A percentile compares a stretch with the other conserved stretches of the same genome.
Conservation (phyloP, 2,888 invertebrate species). For the Drosophila paramelanica region DNA sequence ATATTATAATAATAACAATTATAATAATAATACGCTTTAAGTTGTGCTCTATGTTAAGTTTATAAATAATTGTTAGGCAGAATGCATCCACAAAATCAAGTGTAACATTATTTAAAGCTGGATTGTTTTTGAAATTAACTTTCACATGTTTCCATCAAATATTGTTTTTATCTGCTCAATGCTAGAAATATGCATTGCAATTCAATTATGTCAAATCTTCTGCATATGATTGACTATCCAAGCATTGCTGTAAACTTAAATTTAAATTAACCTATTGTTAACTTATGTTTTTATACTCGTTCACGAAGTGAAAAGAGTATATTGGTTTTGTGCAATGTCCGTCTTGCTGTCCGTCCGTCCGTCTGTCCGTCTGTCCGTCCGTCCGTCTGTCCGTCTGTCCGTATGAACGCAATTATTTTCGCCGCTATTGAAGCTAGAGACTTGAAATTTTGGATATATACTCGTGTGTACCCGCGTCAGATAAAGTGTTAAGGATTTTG, state of each 20-base stretch:
- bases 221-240: slow-evolving; percentile 13
- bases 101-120: slow-evolving; percentile 11
- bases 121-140: slow-evolving; percentile 11
- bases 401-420: too few relatives aligned
- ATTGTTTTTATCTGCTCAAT: neutral
- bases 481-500: too few relatives aligned
- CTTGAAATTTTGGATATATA: too few relatives aligned
- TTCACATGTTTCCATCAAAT: neutral
- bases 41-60: slow-evolving; percentile 66
- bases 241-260: slow-evolving; percentile 12
- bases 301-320: too few relatives aligned
- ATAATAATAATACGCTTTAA: slow-evolving; percentile 40
- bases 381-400: too few relatives aligned
- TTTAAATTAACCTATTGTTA: slow-evolving; percentile 39
- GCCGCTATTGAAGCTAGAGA: too few relatives aligned
- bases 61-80: slow-evolving; percentile 41
- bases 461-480: too few relatives aligned
- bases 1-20: neutral
- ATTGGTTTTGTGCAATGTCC: too few relatives aligned
- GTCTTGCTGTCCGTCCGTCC: too few relatives aligned
- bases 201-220: slow-evolving; percentile 19
- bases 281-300: slow-evolving; percentile 48
- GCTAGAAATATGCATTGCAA: neutral
- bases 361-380: too few relatives aligned
- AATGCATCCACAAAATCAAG: slow-evolving; percentile 23